Conservation (phyloP, 2,113 vertebrate genomes). For the Hiodon tergisus region DNA sequence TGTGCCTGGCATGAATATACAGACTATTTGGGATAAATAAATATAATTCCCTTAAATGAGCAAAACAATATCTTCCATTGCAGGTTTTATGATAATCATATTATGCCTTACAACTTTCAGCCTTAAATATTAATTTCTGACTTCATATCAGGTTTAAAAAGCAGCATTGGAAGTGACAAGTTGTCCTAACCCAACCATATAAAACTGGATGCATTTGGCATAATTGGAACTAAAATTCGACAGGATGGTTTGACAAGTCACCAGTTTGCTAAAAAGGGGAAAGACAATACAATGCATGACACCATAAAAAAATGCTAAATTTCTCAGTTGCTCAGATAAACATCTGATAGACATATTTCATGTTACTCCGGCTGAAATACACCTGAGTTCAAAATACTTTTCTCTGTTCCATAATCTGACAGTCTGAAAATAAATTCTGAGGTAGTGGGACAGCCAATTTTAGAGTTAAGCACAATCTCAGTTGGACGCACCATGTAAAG, state of each 20-base stretch:
- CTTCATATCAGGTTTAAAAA: not conserved
- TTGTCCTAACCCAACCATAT: not conserved
- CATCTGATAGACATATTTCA: not conserved
- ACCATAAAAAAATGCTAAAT: not conserved
- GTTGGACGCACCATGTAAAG: not conserved
- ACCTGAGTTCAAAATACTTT: not conserved
- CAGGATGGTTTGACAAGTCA: not conserved
- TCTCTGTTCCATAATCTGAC: not conserved
- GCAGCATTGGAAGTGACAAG: not conserved
- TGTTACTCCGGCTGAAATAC: not conserved
- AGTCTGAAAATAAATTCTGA: not conserved
- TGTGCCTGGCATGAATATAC: conserved; percentile 7
- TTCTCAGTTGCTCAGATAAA: not conserved
- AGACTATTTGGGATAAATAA: conserved; percentile 8
- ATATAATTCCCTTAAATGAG: conserved; percentile 22
- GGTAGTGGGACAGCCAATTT: not conserved
- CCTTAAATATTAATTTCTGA: not conserved
- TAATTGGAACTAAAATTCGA: not conserved
- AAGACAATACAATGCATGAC: not conserved
- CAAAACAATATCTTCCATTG: not conserved
- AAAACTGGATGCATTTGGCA: not conserved
- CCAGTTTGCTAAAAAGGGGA: not conserved
- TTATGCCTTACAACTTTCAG: conserved; percentile 1
- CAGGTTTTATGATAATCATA: conserved; percentile 27
- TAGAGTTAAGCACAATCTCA: not conserved